Percentiles rank a stretch among this genome's conserved stretches.
Evolutionary conservation across 2,797 vertebrate species (phyloP).

Genomic region (Ctenopoma kingsleyae): DNA sequence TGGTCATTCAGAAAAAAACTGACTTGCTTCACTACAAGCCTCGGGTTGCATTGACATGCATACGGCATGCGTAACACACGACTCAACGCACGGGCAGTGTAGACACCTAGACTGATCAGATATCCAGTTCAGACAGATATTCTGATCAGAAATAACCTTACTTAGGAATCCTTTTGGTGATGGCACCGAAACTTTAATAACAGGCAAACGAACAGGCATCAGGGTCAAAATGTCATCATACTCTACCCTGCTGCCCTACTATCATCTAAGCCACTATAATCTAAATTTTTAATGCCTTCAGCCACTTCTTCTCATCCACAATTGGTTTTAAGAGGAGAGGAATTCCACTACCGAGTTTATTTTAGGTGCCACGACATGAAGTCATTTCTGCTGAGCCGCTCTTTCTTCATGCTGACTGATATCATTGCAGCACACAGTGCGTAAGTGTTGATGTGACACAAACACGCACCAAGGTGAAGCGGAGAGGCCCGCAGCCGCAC

Average conservation of each 20-base stretch:
- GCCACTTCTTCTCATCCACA: background rate
- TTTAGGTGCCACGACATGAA: background rate
- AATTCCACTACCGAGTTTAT: background rate
- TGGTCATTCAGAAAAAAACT: too few species aligned
- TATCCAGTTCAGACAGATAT: too few species aligned
- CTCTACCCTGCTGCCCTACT: background rate
- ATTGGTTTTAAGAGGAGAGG: background rate
- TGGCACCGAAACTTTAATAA: too few species aligned
- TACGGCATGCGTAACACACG: too few species aligned
- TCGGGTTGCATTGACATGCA: too few species aligned
- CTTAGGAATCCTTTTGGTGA: too few species aligned
- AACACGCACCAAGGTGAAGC: background rate
- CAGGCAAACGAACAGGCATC: too few species aligned
- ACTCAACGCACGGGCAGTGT: too few species aligned
- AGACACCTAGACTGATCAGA: too few species aligned
- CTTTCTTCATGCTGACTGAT: conserved; percentile 54
- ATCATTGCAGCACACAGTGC: conserved; percentile 8
- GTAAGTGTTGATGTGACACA: conserved; percentile 41
- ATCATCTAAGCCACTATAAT: background rate
- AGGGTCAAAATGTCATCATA: too few species aligned
- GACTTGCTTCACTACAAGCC: too few species aligned
- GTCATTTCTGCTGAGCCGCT: conserved; percentile 53
- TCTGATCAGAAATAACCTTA: too few species aligned
- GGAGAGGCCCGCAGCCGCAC: conserved; percentile 26
- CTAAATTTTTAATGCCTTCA: background rate